phyloP scores from a whole-genome alignment of 2,888 invertebrate genomes.

The Griposia aprilina region DNA sequence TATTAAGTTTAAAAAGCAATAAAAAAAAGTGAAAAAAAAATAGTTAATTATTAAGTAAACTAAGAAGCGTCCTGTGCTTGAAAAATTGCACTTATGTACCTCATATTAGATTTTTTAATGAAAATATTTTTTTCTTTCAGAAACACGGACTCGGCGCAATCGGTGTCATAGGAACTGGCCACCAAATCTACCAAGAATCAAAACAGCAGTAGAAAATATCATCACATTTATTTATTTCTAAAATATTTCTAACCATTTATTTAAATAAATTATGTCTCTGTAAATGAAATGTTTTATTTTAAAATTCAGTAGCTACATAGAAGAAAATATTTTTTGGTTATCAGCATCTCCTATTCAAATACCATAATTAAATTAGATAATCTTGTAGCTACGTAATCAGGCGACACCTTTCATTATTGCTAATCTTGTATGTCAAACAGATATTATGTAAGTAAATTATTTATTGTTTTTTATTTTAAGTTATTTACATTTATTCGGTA shows the following conservation, averaged over 20 bases:
- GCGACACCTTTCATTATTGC: too few species aligned
- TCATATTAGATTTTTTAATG: not conserved
- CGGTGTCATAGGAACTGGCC: constrained; percentile 67
- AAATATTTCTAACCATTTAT: not conserved
- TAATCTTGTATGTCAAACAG: too few species aligned
- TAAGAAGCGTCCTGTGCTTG: not conserved
- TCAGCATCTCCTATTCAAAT: not conserved
- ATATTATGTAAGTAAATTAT: too few species aligned
- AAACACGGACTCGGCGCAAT: constrained; percentile 66
- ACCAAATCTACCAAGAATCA: constrained; percentile 68
- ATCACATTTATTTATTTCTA: not conserved
- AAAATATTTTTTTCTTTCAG: constrained; percentile 17
- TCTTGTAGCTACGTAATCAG: too few species aligned
- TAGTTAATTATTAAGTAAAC: too few species aligned
- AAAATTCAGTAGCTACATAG: not conserved
- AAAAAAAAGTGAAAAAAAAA: too few species aligned
- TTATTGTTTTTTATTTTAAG: too few species aligned
- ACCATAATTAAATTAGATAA: too few species aligned
- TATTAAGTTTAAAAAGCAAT: too few species aligned
- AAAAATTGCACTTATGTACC: not conserved
- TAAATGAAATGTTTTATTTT: not conserved
- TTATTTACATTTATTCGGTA: too few species aligned
- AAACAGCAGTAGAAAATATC: constrained; percentile 20
- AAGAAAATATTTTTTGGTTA: not conserved
- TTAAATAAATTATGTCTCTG: not conserved